Conservation (phyloP, 2,113 vertebrate genomes). For the Scopus umbretta region DNA sequence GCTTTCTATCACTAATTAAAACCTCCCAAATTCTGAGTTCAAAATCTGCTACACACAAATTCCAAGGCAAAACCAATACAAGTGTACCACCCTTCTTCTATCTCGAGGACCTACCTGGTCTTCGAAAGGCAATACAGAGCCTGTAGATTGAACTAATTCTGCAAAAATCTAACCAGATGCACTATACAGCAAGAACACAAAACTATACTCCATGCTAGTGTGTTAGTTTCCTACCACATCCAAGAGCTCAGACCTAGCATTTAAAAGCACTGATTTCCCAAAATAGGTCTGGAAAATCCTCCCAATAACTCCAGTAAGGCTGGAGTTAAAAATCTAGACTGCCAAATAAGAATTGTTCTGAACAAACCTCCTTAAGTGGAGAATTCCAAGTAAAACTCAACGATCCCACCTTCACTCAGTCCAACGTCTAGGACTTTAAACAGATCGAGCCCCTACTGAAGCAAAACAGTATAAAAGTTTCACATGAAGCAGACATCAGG, state of each 20-base stretch:
- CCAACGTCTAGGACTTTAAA: background rate
- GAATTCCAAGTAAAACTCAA: background rate
- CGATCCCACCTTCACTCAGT: background rate
- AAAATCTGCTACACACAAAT: background rate
- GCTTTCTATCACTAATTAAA: slow-evolving; percentile 21
- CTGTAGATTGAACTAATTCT: background rate
- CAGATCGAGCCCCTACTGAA: background rate
- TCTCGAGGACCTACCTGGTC: background rate
- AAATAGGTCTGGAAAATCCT: background rate
- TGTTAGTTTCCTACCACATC: background rate
- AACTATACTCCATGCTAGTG: background rate
- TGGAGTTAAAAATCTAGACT: background rate
- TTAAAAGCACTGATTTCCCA: background rate
- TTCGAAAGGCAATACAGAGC: background rate
- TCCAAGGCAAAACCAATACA: background rate
- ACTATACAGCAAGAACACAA: background rate
- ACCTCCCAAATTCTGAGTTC: background rate
- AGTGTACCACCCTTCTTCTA: background rate
- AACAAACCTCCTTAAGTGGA: background rate
- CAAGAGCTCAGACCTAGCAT: background rate
- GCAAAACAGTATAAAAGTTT: background rate
- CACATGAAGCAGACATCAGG: background rate
- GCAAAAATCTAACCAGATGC: background rate
- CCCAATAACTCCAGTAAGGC: background rate
- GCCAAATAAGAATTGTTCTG: background rate